These are phyloP conservation scores for Paguma larvata DNA, from an alignment of 2,797 vertebrate species.

Conservation along the genomic window DNA sequence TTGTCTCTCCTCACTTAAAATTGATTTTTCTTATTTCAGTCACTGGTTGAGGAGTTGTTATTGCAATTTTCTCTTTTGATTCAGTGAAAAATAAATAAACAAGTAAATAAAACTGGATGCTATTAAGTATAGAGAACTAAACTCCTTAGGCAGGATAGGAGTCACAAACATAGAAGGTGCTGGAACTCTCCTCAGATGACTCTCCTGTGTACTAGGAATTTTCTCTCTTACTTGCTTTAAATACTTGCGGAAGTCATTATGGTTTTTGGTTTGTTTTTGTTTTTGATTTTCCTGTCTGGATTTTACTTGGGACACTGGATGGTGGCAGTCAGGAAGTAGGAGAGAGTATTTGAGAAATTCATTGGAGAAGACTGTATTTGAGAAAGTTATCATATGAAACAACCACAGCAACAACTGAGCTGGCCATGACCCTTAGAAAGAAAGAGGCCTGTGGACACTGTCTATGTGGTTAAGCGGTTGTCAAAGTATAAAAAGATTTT, in stretches of 20 bases:
- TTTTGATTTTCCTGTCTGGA: not conserved
- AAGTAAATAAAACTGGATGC: not conserved
- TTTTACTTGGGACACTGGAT: slow-evolving; percentile 10
- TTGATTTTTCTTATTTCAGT: not conserved
- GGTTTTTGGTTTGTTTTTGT: not conserved
- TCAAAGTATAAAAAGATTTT: not conserved
- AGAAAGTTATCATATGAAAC: not conserved
- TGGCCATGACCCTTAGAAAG: not conserved
- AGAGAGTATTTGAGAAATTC: slow-evolving; percentile 21
- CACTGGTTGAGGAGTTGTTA: not conserved
- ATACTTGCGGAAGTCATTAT: not conserved
- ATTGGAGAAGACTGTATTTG: not conserved
- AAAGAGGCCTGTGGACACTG: not conserved
- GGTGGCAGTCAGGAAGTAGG: not conserved
- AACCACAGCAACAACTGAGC: not conserved
- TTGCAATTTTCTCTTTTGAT: not conserved
- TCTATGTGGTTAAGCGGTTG: not conserved
- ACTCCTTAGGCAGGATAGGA: not conserved
- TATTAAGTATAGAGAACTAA: not conserved
- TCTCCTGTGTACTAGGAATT: not conserved
- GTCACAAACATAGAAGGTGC: not conserved
- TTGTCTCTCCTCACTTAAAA: not conserved
- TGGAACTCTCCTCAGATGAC: not conserved
- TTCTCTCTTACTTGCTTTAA: not conserved
- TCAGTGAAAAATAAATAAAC: not conserved